A percentile compares a stretch with the other conserved stretches of the same genome.
These are phyloP conservation scores for Stenodema calcarata DNA, from an alignment of 2,888 invertebrate genomes.

Conservation along the genomic window DNA sequence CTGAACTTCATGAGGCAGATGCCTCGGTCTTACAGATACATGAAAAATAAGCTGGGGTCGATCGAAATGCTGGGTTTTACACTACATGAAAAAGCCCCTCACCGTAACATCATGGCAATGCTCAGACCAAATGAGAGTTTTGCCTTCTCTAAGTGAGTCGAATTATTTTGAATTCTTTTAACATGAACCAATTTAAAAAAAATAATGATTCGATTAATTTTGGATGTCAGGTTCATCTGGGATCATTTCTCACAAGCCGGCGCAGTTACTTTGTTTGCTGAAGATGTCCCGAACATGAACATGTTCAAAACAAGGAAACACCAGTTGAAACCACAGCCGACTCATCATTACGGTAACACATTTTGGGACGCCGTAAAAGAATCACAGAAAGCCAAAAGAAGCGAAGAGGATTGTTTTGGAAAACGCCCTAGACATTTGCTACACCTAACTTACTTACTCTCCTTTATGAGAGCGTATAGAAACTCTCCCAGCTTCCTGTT, in stretches of 20 bases:
- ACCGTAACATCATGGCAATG: conserved; percentile 64
- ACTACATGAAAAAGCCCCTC: conserved; percentile 64
- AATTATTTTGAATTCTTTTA: too few relatives aligned
- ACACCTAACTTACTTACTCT: conserved; percentile 59
- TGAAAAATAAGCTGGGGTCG: conserved; percentile 59
- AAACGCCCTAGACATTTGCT: conserved; percentile 59
- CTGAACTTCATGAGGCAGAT: conserved; percentile 61
- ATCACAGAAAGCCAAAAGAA: conserved; percentile 58
- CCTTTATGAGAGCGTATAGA: conserved; percentile 55
- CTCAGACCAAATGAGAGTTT: conserved; percentile 59
- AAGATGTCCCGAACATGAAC: conserved; percentile 62
- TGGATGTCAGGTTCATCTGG: conserved; percentile 61
- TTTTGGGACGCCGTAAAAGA: conserved; percentile 61
- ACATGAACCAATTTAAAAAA: too few relatives aligned
- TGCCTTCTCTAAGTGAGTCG: not conserved
- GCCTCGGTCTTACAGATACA: conserved; percentile 59
- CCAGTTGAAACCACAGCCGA: conserved; percentile 59
- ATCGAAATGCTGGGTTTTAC: conserved; percentile 61
- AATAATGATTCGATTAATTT: too few relatives aligned
- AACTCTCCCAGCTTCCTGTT: conserved; percentile 55
- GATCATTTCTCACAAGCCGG: conserved; percentile 61
- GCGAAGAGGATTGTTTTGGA: conserved; percentile 60
- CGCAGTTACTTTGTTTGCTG: conserved; percentile 62
- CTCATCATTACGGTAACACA: conserved; percentile 62
- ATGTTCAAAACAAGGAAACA: not conserved